Evolutionary conservation across 1,140 invertebrate species (phyloP).

Genomic region (Ceratitis capitata): DNA sequence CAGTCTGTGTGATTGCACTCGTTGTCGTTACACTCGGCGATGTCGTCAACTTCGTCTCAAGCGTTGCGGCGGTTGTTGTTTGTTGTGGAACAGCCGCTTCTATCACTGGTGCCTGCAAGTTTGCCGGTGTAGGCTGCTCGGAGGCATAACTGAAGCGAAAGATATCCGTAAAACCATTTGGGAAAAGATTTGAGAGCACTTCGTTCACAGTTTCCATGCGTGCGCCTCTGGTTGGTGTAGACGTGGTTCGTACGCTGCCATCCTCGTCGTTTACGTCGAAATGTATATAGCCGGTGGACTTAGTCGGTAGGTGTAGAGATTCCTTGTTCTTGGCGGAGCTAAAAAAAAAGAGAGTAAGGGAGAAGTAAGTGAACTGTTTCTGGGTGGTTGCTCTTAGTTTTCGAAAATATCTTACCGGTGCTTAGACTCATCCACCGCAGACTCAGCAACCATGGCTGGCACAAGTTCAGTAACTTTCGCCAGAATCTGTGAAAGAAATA

Average conservation of each 20-base stretch:
- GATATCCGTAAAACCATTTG: conserved; percentile 61
- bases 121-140: conserved; percentile 27
- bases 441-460: not conserved
- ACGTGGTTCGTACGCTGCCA: not conserved
- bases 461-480: not conserved
- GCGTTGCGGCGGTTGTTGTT: not conserved
- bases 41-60: not conserved
- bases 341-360: not conserved
- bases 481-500: not conserved
- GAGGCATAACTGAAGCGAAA: conserved; percentile 56
- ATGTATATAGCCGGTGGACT: conserved; percentile 52
- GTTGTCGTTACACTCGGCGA: not conserved
- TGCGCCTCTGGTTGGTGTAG: not conserved
- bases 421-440: not conserved
- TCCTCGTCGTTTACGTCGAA: conserved; percentile 54
- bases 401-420: not conserved
- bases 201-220: conserved; percentile 57
- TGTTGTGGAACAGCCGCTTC: not conserved
- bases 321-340: not conserved
- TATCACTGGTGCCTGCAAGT: not conserved
- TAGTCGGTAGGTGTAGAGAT: not conserved
- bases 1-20: conserved; percentile 39
- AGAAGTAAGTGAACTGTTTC: not conserved
- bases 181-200: conserved; percentile 58
- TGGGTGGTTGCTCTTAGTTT: not conserved